Evolutionary conservation across 2,888 invertebrate genomes (phyloP), one percentile per base, ranked within the genome.

Genomic region (Drosophila anomalata): DNA sequence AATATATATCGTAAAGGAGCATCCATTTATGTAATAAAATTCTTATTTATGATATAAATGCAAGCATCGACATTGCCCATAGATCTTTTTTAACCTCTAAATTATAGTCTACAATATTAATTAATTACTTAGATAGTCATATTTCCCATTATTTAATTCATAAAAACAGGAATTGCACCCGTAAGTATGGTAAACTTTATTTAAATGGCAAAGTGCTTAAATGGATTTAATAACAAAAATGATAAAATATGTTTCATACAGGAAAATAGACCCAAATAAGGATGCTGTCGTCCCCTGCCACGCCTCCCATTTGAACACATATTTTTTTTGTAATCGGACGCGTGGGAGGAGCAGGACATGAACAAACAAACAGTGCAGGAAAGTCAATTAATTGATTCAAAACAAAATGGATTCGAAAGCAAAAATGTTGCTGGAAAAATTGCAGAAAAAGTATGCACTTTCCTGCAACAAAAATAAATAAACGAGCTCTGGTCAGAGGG

Each of bases 301-400:
- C 9, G 17, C 20, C 9, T 17, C 1, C 17, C 17, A 42, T 22
- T 44, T 44, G 6, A 44, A 22, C 17, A 36, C 14, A 56, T 26
- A 26, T 24, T 14, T 52, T 11, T 41, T 26, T 9, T 14, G 8
- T 26, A 22, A 22, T 39, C 3, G 22, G 33, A 2, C 17, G 11
- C 42, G 22, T 42, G 14, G 3, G 31, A 39, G 17, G 29, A 8
- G 29, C 46, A 41, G 41, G 14, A 47, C 22, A 20, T 39, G 14
- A 24, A 42, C 57, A 68, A 57, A 71, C 62, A 75, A 77, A 66
- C 71, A 74, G 65, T 67, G 66, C 75, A 76, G 80, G 79, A 68
- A 82, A 83, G 80, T 80, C 83, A 80, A 77, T 83, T 79, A 80
- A 86, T 80, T 79, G 80, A 80, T 77, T 86, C 60, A 75, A 79